These are phyloP conservation scores for Folsomia manolachei DNA, from an alignment of 2,888 invertebrate genomes.

Conservation along the genomic window DNA sequence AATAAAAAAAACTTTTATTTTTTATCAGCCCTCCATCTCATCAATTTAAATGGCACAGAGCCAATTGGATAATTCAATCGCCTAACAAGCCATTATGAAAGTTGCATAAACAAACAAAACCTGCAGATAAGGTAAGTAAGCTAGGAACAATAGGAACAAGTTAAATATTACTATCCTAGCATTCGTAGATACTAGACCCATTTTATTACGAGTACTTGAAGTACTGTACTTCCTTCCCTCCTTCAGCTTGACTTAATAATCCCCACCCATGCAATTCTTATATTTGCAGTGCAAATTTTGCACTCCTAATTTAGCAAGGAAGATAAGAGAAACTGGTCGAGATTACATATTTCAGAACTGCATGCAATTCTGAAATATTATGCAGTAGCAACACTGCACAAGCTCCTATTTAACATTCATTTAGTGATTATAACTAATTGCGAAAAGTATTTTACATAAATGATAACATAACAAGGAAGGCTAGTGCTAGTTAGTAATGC, in stretches of 20 bases:
- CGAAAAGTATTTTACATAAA: background rate
- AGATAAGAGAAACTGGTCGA: background rate
- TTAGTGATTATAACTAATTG: background rate
- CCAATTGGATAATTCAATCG: slow-evolving; percentile 6
- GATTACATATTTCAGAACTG: background rate
- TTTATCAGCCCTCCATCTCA: background rate
- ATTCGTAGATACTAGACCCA: no score
- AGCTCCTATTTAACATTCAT: background rate
- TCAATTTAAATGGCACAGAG: background rate
- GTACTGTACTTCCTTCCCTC: background rate
- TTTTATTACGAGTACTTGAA: no score
- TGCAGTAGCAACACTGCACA: background rate
- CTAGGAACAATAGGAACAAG: background rate
- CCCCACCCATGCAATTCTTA: background rate
- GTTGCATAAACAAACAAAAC: slow-evolving; percentile 4
- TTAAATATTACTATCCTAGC: background rate
- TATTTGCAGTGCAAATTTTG: background rate
- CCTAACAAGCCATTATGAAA: background rate
- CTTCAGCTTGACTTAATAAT: background rate
- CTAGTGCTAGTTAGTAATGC: no score
- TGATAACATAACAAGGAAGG: no score
- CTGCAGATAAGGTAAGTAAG: background rate
- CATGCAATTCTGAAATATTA: background rate
- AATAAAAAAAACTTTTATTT: no score
- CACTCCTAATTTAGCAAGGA: background rate